Base-by-base conservation (phyloP, 2,888 invertebrate species). In the Troides oblongomaculatus region DNA sequence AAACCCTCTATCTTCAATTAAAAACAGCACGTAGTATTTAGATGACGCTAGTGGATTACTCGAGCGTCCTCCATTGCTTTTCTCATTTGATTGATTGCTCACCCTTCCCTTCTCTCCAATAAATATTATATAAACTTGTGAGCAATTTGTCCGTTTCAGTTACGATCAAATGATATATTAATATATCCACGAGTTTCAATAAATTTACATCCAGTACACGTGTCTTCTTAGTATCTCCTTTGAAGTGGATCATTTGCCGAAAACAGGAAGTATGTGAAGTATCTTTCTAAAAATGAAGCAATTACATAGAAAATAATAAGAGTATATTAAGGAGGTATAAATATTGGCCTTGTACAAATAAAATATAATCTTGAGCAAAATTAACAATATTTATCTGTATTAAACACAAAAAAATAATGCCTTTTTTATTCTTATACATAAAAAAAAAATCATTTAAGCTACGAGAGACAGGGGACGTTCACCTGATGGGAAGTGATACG, bases 81-180 rank as follows among this genome's bases (percentile, higher is more conserved):
- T 68, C 69, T 72, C 71, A 69, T 72, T 78, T 90, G 90, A 90
- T 90, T 87, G 90, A 91, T 90, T 84, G 83, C 82, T 73, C 76
- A 81, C 86, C 88, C 50, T 39, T 17, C 50, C 50, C 85, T 84
- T 84, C 81, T 77, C 73, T 81, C 81, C 86, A 85, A 90, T 91
- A 90, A 90, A 91, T 91, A 90, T 84, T 90, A 86, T 84, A 90
- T 89, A 85, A 83, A 84, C 76, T 84, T 82, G 84, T 80, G 78
- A 81, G 85, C 88, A 87, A 89, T 88, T 88, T 87, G 84, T 89
- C 87, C 76, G 87, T 86, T 84, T 84, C 82, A 87, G 84, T 86
- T 87, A 82, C 82, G 84, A 84, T 81, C 82, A 88, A 84, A 88
- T 89, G 87, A 87, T 89, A 87, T 88, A 90, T 90, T 87, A 86